Conservation (phyloP, 1,140 invertebrate species). For the Aphis gossypii region DNA sequence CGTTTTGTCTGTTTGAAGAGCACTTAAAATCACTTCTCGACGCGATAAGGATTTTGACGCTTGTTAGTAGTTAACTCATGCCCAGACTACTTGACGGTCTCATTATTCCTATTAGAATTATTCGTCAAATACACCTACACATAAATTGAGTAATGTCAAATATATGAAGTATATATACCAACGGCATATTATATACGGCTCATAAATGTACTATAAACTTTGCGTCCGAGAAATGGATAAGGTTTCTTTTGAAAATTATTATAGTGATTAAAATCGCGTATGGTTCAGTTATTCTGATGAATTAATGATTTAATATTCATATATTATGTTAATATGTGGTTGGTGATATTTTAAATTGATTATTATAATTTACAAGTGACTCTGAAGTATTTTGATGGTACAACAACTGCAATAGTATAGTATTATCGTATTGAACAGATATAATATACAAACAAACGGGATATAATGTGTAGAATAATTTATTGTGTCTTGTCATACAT, state of each 20-base stretch:
- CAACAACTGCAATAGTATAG: background rate
- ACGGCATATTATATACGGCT: background rate
- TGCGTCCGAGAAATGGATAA: background rate
- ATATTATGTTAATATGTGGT: background rate
- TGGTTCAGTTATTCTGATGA: background rate
- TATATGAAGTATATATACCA: background rate
- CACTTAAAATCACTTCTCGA: slow-evolving; percentile 30
- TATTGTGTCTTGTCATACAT: background rate
- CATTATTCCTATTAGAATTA: slow-evolving; percentile 23
- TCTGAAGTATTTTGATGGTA: background rate
- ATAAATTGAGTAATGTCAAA: background rate
- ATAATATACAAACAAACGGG: background rate
- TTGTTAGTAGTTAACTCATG: background rate
- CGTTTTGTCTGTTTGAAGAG: slow-evolving; percentile 36
- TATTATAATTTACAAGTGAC: background rate
- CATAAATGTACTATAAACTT: background rate
- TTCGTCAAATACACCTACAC: background rate
- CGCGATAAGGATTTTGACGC: slow-evolving; percentile 26
- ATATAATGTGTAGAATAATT: background rate
- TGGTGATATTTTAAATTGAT: background rate
- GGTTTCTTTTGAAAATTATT: background rate
- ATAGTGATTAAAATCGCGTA: background rate
- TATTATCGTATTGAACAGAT: background rate
- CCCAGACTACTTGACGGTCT: background rate
- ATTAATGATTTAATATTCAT: background rate